Evolutionary conservation across 2,888 invertebrate genomes (phyloP).

Genomic region (Philonicus albiceps): DNA sequence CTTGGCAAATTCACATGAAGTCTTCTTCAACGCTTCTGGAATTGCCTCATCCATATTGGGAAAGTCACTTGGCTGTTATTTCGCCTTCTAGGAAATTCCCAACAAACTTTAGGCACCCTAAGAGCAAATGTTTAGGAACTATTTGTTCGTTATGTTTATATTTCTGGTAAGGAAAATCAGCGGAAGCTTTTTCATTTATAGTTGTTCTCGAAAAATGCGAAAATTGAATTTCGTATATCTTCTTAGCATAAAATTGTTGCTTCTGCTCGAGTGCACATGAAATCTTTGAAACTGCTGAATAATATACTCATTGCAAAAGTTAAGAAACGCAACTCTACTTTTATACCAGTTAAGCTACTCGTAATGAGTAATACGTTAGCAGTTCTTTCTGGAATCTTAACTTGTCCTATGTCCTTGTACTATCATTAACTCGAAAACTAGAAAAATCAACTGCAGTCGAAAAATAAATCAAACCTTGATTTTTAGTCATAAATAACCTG

Average conservation of each 20-base stretch:
- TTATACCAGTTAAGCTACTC: neutral
- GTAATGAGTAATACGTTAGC: neutral
- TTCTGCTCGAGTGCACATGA: neutral
- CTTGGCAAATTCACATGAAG: neutral
- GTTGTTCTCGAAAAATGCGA: neutral
- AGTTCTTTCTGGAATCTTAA: neutral
- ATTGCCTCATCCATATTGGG: neutral
- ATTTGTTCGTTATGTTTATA: neutral
- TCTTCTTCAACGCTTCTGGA: neutral
- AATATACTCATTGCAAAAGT: neutral
- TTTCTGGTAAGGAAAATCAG: neutral
- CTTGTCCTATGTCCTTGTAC: too few species aligned
- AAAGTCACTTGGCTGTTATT: neutral
- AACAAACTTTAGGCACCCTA: neutral
- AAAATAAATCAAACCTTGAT: too few species aligned
- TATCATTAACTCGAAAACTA: too few species aligned
- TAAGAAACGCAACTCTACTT: neutral
- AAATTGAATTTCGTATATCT: neutral
- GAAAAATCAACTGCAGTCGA: too few species aligned
- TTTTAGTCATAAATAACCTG: too few species aligned
- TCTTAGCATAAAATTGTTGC: neutral
- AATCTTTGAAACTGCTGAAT: neutral
- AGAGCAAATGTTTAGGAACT: neutral
- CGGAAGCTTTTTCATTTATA: neutral
- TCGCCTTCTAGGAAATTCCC: neutral